Base-by-base conservation (phyloP, 64 coral and sea anemone genomes). In the Pocillopora damicornis region DNA sequence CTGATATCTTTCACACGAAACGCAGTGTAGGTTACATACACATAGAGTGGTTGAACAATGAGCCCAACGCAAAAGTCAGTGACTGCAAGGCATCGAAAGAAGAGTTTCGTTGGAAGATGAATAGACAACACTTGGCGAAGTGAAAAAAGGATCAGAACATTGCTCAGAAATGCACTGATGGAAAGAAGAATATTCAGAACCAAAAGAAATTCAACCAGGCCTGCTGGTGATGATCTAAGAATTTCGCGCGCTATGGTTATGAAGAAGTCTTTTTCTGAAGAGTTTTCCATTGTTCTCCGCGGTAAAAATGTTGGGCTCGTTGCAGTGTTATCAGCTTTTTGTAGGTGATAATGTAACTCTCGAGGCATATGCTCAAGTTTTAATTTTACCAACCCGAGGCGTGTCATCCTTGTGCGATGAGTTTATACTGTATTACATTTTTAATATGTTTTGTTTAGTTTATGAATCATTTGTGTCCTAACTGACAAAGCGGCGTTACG, bases 11-110 rank as follows among this genome's bases (percentile, higher is more conserved):
- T 38, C 5, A 42, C 34, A 22, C 18, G 5, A 64, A 62, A 51
- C 62, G 67, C n/a, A 6, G 13, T 42, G 3, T 15, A 9, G 7
- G 20, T 61, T 11, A 22, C 80, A n/a, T 36, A 11, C 1, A 83
- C 80, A n/a, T 36, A 11, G 6, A 83, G 35, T 66, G 80, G 80
- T 36, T 83, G 61, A 4, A 22, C 35, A 83, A 83, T 45, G 11
- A 83, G 34, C 9, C 80, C 80, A 67, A 83, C 80, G 63, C 80
- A 66, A 13, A 83, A 11, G 42, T 83, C 80, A 22, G 80, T 83
- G 35, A 36, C 4, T 8, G 36, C 62, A 18, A 83, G 17, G 16
- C n/a, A 64, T 12, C 35, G 61, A 83, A 83, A 42, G 35, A 67
- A 67, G 26, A 83, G 63, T 83, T 83, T 83, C 1, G 80, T 66